These are phyloP conservation scores for Anarsia innoxiella DNA, from an alignment of 2,888 invertebrate genomes.

Conservation along the genomic window DNA sequence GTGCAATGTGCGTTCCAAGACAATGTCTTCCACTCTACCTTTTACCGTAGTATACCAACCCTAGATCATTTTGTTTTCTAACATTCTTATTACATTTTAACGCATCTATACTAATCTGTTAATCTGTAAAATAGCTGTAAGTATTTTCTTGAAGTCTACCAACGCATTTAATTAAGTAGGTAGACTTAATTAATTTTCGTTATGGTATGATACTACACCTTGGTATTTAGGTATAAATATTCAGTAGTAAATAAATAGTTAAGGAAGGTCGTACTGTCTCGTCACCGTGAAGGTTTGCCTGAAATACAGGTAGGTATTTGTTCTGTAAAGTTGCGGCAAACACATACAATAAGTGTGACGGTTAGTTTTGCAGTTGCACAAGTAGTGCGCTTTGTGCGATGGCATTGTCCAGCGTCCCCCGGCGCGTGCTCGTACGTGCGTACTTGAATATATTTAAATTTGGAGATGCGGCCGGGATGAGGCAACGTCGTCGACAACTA, in stretches of 20 bases:
- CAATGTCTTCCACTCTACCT: no score
- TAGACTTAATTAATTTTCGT: not conserved
- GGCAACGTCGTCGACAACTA: constrained; percentile 49
- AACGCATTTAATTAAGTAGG: not conserved
- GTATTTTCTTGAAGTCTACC: no score
- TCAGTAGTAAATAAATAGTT: no score
- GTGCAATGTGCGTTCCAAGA: no score
- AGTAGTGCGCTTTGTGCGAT: constrained; percentile 62
- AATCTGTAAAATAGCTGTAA: no score
- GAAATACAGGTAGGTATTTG: constrained; percentile 7
- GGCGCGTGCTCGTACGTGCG: constrained; percentile 62
- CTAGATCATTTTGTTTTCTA: no score
- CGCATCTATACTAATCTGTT: no score
- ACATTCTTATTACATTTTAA: no score
- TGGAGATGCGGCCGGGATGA: constrained; percentile 71
- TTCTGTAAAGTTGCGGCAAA: constrained; percentile 39
- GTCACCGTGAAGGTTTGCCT: not conserved
- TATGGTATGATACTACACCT: not conserved
- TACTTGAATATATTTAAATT: constrained; percentile 75
- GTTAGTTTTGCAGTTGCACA: constrained; percentile 55
- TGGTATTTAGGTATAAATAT: not conserved
- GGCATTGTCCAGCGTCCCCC: constrained; percentile 67
- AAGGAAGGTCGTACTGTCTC: not conserved
- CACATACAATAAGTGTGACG: constrained; percentile 51
- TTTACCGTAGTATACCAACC: no score